Base-by-base conservation (phyloP, 2,888 invertebrate genomes). In the Nematopogon swammerdamellus region DNA sequence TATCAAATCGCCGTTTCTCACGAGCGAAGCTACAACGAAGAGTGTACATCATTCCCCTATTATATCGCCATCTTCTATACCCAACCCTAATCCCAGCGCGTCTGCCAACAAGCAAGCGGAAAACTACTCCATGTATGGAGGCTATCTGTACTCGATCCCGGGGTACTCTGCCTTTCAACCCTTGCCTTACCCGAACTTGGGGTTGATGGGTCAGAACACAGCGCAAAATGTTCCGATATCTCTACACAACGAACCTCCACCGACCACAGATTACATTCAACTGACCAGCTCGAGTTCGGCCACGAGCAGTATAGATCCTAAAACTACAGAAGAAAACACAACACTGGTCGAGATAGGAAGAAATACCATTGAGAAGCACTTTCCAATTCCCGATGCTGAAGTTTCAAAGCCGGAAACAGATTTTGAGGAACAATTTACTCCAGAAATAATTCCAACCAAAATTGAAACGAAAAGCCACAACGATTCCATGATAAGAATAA, bases 121-220 rank as follows among this genome's bases (percentile, higher is more conserved):
- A 44, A 67, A 67, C 1, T 75, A 68, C 49, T 68, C 73, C 0
- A 70, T 63, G 51, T 76, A 72, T 50, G 70, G 71, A 1, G 65
- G 73, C 2, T 77, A 70, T 49, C 59, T 77, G 4, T 76, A 75
- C 54, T 72, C 73, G 3, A 70, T 75, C 36, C 79, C 80, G 3
- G 76, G 77, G 2, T 80, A 70, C 55, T 76, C 80, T 1, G 79
- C 79, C 1, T 80, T 80, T 53, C 80, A 77, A 55, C 73, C 79
- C 0, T 65, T 74, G 2, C 63, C 67, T 5, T 71, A 68, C 52
- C 65, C 71, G 1, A 47, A 30, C 19, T 30, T 48, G 14, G 30
- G n/a, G 3, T 11, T 46, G 10, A 29, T 44, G 18, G 44, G 44
- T 3, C 44, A 44, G 18, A 44, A 44, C 19, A 19, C 44, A 11